Evolutionary conservation across 2,888 invertebrate genomes (phyloP).

Genomic region (Chrysomela aeneicollis): DNA sequence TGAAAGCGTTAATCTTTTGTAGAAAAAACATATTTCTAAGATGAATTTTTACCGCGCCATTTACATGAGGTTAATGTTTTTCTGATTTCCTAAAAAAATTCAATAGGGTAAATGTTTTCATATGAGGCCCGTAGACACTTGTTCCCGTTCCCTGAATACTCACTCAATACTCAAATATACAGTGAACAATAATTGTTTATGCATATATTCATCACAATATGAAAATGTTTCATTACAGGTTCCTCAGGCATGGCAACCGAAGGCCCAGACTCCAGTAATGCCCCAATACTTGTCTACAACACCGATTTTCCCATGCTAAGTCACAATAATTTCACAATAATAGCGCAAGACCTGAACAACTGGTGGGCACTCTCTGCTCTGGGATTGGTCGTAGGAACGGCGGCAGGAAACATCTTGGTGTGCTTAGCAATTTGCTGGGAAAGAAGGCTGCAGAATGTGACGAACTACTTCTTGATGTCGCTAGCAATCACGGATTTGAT

Average conservation of each 20-base stretch:
- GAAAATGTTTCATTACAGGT: too few relatives aligned
- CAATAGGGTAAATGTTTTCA: too few relatives aligned
- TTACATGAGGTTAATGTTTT: too few relatives aligned
- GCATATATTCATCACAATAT: too few relatives aligned
- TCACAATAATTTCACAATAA: conserved; percentile 21
- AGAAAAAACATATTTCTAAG: too few relatives aligned
- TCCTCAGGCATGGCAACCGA: conserved; percentile 31
- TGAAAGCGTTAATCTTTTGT: too few relatives aligned
- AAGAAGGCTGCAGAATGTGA: conserved; percentile 91
- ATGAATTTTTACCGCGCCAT: too few relatives aligned
- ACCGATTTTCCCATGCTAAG: conserved; percentile 30
- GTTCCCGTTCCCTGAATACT: too few relatives aligned
- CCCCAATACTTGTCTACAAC: conserved; percentile 54
- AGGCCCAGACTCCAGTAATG: conserved; percentile 57
- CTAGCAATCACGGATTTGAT: conserved; percentile 94
- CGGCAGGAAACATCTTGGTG: conserved; percentile 92
- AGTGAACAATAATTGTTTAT: too few relatives aligned
- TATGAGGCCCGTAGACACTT: too few relatives aligned
- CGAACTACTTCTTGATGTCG: conserved; percentile 96
- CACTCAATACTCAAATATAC: too few relatives aligned
- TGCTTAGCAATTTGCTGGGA: conserved; percentile 94
- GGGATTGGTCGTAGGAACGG: conserved; percentile 83
- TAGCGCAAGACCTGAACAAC: conserved; percentile 64
- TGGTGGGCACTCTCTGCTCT: conserved; percentile 86
- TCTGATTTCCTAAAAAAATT: too few relatives aligned